phyloP scores from a whole-genome alignment of 2,888 invertebrate genomes.

The Euclidia mi region DNA sequence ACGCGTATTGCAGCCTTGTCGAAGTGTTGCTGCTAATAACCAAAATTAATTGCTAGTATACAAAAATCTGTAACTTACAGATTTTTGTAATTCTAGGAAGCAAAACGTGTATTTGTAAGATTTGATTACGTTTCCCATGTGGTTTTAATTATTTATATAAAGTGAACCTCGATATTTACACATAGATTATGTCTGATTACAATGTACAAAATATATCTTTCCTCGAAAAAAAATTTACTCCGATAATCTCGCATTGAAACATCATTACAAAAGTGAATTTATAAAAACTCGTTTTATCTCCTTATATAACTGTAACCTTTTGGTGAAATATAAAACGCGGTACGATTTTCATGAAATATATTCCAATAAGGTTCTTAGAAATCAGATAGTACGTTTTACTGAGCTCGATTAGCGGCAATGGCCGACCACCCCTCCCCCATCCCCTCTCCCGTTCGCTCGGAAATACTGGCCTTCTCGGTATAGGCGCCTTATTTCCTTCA shows the following conservation, averaged over 20 bases:
- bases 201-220: too few relatives aligned
- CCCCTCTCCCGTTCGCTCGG: conserved; percentile 32
- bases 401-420: conserved; percentile 51
- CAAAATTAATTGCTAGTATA: too few relatives aligned
- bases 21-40: too few relatives aligned
- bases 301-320: conserved; percentile 9
- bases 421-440: conserved; percentile 25
- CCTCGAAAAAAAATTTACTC: neutral
- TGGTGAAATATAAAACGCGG: conserved; percentile 21
- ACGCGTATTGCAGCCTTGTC: too few relatives aligned
- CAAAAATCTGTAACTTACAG: too few relatives aligned
- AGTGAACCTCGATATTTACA: too few relatives aligned
- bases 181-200: too few relatives aligned
- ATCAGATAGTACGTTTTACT: conserved; percentile 73
- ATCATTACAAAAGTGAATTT: too few relatives aligned
- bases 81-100: too few relatives aligned
- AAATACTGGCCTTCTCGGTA: conserved; percentile 55
- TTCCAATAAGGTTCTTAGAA: conserved; percentile 66
- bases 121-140: too few relatives aligned
- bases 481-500: conserved; percentile 73
- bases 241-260: neutral
- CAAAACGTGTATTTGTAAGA: too few relatives aligned
- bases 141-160: too few relatives aligned
- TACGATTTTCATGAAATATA: conserved; percentile 29
- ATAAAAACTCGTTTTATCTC: conserved; percentile 17